Base-by-base conservation (phyloP, 2,797 vertebrate species). In the Spinus olivaceus region DNA sequence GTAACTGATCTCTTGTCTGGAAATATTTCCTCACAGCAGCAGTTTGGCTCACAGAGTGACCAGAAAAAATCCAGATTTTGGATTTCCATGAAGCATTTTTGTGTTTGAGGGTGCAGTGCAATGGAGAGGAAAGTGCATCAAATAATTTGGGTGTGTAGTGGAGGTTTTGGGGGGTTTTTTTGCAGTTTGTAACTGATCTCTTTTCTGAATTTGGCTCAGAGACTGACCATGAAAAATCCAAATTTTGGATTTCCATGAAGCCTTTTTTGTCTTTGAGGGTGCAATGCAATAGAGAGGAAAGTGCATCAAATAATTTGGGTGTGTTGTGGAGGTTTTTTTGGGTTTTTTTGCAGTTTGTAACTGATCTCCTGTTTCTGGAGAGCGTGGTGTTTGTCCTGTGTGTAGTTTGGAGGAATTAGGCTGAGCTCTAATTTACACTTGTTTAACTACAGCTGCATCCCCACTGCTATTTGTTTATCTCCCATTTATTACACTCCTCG, bases 401-500 rank as follows among this genome's bases (percentile, higher is more conserved):
- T 81, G 86, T 44, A 85, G 88, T 92, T 96, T 77, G 46, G 81
- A 93, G 81, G 91, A 97, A 97, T 88, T 69, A 95, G 94, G 78
- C 96, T 83, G 96, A 97, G 89, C 84, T 88, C 95, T 98, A 97
- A 98, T 98, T 98, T 98, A 97, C 97, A 96, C 97, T 98, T 98
- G 97, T 98, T 98, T 98, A 98, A 98, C 97, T 97, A 97, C 97
- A 97, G 97, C 96, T 97, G 97, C 97, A 94, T 97, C 94, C 96
- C 97, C 94, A 95, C 97, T 97, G 97, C 98, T 98, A 97, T 98
- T 97, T 97, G 95, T 98, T 97, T 98, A 97, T 97, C 98, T 98
- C 86, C 90, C 97, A 98, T 98, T 98, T 97, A 98, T 98, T 98
- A 97, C 95, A 95, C 95, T 97, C 97, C 83, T 98, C 97, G 93